Evolutionary conservation across 2,113 vertebrate genomes (phyloP), one percentile per base, ranked within the genome.

Genomic region (Hippoglossus stenolepis): DNA sequence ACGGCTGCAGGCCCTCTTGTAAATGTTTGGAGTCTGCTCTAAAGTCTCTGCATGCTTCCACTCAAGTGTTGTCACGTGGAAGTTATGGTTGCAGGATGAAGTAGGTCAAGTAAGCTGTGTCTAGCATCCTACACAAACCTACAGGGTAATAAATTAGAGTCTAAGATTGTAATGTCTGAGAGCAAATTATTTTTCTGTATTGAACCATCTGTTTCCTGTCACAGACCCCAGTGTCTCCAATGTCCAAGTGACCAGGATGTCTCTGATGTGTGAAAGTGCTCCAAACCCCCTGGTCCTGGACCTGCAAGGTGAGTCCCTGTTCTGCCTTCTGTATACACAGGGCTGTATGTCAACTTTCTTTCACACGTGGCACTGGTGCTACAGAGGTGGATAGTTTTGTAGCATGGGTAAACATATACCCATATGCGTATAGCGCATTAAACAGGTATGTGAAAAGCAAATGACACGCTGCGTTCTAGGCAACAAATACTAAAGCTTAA

Each of bases 181-280:
- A 58, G 9, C 1, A 5, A 28, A 10, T 35, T 10, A 7, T 10
- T 0, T 8, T 5, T 24, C 17, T 73, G 23, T 6, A 9, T 20
- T 51, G 5, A 68, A 12, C 12, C 3, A 0, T 28, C 10, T 15
- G 54, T 51, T 38, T 76, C 21, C 24, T 61, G 15, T 89, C 58
- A 38, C 82, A 96, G 97, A 98, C 91, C 96, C 96, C 53, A 80
- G 3, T 0, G 80, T 79, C 78, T 94, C 96, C 8, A 98, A 97
- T 0, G 97, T 98, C 53, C 90, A 96, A 58, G 97, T 98, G 89
- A 98, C 95, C 53, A 95, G 95, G 71, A 93, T 98, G 91, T 95
- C 95, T 23, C 85, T 98, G 89, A 82, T 98, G 18, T 98, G 97
- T 5, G 78, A 94, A 17, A 77, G 72, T 0, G 93, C 97, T 45